Conservation (phyloP, 2,797 vertebrate genomes). For the Delichon dasypus region DNA sequence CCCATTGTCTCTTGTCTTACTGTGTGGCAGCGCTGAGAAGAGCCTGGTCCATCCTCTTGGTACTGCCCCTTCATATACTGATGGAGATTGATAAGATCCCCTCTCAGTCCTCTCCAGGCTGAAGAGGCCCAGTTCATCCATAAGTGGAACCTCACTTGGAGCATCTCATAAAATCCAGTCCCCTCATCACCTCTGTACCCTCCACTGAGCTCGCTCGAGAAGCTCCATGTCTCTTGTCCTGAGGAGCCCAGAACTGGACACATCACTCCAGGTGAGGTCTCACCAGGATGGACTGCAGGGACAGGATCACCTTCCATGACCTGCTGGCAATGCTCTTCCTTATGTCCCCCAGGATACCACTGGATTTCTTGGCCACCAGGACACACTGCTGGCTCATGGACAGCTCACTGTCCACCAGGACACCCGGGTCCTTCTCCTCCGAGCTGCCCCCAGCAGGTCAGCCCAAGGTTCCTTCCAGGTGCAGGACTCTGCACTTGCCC, state of each 20-base stretch:
- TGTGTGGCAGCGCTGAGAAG: background rate
- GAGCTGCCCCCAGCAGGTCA: background rate
- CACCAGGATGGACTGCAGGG: fast-evolving
- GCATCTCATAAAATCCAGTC: background rate
- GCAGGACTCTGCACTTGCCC: background rate
- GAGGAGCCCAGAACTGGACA: background rate
- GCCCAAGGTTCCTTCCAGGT: background rate
- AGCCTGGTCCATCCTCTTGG: background rate
- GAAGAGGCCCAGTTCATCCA: background rate
- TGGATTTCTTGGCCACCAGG: background rate
- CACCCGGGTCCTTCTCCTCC: background rate
- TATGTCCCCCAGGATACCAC: too few relatives aligned
- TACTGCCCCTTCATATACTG: background rate
- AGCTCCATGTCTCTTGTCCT: background rate
- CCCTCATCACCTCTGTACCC: background rate
- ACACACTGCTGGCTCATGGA: background rate
- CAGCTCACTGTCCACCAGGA: background rate
- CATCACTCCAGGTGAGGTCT: background rate
- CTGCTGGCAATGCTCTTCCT: background rate
- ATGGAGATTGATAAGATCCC: background rate
- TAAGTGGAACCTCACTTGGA: background rate
- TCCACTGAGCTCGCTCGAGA: fast-evolving
- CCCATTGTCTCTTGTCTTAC: background rate
- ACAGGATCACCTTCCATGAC: fast-evolving
- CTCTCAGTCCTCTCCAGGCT: background rate